Evolutionary conservation across 2,113 vertebrate genomes (phyloP).

Genomic region (Sturnira hondurensis): DNA sequence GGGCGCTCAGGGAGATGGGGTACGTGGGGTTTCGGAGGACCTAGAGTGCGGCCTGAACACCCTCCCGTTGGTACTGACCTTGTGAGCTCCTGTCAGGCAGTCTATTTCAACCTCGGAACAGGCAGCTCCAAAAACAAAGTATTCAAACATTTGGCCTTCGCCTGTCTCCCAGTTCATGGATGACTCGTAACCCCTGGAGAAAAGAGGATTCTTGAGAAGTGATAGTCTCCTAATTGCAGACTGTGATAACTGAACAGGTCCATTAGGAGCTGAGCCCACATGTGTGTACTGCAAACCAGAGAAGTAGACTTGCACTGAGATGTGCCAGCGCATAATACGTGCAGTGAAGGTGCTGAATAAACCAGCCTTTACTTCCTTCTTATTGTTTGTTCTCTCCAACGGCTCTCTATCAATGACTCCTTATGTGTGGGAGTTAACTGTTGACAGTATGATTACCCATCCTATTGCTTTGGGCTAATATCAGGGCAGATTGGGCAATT

Average conservation of each 20-base stretch:
- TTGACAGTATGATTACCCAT: background rate
- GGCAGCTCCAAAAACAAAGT: slow-evolving; percentile 86
- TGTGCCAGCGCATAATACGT: background rate
- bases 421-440: background rate
- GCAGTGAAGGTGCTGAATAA: background rate
- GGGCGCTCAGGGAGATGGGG: background rate
- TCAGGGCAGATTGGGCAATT: background rate
- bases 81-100: slow-evolving; percentile 91
- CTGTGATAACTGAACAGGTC: background rate
- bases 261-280: background rate
- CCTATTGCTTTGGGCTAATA: background rate
- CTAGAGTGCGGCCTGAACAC: background rate
- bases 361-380: background rate
- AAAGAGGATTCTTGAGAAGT: slow-evolving; percentile 11
- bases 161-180: slow-evolving; percentile 90
- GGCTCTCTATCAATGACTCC: background rate
- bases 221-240: background rate
- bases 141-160: slow-evolving; percentile 85
- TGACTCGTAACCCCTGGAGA: slow-evolving; percentile 83
- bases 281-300: background rate
- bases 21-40: background rate
- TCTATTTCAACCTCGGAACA: slow-evolving; percentile 94
- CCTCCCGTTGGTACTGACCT: slow-evolving; percentile 78
- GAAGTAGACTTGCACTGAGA: background rate
- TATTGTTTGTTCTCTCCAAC: background rate